Evolutionary conservation across 2,888 invertebrate species (phyloP).

Genomic region (Sphecodes monilicornis): DNA sequence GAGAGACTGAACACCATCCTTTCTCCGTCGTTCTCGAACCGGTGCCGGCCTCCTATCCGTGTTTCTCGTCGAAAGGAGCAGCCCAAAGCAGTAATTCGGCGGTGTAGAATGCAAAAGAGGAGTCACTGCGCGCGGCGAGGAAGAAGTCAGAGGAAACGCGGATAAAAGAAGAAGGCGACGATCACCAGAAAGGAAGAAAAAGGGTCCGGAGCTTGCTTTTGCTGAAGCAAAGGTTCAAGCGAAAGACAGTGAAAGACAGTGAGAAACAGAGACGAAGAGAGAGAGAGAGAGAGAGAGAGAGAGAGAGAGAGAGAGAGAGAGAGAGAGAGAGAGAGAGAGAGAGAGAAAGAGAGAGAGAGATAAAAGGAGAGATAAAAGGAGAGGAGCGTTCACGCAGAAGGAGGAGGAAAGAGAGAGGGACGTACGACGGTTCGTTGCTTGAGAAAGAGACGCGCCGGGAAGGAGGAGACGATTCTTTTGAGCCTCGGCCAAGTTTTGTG

Average conservation of each 20-base stretch:
- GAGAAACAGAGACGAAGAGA: no score
- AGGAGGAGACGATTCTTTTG: constrained; percentile 75
- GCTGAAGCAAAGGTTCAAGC: constrained; percentile 25
- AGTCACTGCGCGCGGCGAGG: constrained; percentile 23
- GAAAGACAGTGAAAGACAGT: no score
- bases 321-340: background rate
- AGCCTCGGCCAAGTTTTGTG: constrained; percentile 79
- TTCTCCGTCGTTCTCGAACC: background rate
- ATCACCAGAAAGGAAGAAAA: constrained; percentile 32
- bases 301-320: background rate
- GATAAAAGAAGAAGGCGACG: constrained; percentile 45
- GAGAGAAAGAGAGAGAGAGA: background rate
- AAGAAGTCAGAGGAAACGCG: constrained; percentile 37
- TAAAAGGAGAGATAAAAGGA: background rate
- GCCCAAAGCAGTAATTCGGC: constrained; percentile 64
- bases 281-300: background rate
- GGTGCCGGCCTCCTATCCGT: background rate
- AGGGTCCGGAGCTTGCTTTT: constrained; percentile 6
- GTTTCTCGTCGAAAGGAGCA: constrained; percentile 37
- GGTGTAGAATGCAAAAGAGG: constrained; percentile 65
- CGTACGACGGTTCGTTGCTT: background rate
- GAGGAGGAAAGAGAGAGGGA: background rate
- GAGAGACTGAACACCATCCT: background rate
- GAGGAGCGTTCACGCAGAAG: background rate
- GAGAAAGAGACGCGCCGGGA: constrained; percentile 26